These are phyloP conservation scores for Halyomorpha halys DNA, from an alignment of 1,140 invertebrate genomes.

Conservation along the genomic window DNA sequence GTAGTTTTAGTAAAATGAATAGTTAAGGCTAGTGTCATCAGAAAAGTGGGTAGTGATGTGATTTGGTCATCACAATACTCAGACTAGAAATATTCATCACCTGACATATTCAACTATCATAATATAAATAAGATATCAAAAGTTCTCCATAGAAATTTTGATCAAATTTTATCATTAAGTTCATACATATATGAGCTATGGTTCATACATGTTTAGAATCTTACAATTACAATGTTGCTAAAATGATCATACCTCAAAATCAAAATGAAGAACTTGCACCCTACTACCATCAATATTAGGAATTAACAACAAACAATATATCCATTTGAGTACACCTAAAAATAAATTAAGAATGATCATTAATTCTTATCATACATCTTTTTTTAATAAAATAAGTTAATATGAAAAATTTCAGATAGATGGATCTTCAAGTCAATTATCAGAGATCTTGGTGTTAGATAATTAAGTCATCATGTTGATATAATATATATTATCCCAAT, in stretches of 20 bases:
- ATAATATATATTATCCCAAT: neutral
- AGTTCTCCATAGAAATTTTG: neutral
- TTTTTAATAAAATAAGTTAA: too few species aligned
- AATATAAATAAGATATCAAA: too few species aligned
- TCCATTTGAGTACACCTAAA: neutral
- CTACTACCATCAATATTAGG: neutral
- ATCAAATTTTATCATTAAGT: too few species aligned
- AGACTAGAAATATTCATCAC: too few species aligned
- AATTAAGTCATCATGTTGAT: neutral
- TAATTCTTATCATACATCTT: too few species aligned
- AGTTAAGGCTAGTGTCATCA: neutral
- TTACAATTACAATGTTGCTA: neutral
- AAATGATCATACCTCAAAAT: neutral
- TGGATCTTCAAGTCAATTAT: constrained; percentile 3
- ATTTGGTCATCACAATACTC: constrained; percentile 4
- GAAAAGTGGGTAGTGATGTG: constrained; percentile 20
- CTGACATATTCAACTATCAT: too few species aligned
- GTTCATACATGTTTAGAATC: neutral
- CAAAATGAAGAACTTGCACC: neutral
- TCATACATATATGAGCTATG: too few species aligned
- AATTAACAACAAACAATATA: neutral
- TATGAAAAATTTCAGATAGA: constrained; percentile 2
- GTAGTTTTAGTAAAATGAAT: too few species aligned
- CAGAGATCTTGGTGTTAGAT: constrained; percentile 25
- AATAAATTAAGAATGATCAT: neutral